These are phyloP conservation scores for Istiophorus platypterus DNA, from an alignment of 2,113 vertebrate species.

Conservation along the genomic window DNA sequence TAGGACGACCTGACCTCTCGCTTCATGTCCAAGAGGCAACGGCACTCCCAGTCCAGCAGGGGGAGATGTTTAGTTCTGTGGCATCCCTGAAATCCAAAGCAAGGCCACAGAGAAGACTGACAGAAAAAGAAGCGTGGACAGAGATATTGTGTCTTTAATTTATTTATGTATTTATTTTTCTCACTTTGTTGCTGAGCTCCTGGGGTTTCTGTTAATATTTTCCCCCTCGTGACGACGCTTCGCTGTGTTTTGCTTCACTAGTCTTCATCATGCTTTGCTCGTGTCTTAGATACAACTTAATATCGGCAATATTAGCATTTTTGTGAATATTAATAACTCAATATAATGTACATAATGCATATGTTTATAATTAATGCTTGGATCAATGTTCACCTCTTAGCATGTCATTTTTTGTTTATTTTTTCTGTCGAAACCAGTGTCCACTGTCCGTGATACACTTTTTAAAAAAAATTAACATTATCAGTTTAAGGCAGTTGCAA, in stretches of 20 bases:
- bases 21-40: conserved; percentile 2
- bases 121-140: conserved; percentile 28
- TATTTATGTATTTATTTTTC: conserved; percentile 50
- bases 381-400: conserved; percentile 6
- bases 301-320: neutral
- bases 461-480: no score
- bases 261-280: neutral
- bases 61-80: conserved; percentile 35
- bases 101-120: conserved; percentile 17
- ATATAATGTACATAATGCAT: conserved; percentile 46
- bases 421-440: neutral
- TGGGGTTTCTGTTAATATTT: conserved; percentile 34
- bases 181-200: conserved; percentile 62
- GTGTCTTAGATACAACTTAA: neutral
- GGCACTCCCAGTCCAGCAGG: conserved; percentile 45
- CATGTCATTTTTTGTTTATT: neutral
- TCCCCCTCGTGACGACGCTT: conserved; percentile 9
- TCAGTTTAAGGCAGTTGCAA: no score
- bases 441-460: no score
- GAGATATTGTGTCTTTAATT: conserved; percentile 53
- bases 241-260: neutral
- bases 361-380: conserved; percentile 7
- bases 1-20: conserved; percentile 48
- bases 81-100: conserved; percentile 16
- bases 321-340: conserved; percentile 28